phyloP scores from a whole-genome alignment of 2,888 invertebrate species.

The Napeogenes sylphis region DNA sequence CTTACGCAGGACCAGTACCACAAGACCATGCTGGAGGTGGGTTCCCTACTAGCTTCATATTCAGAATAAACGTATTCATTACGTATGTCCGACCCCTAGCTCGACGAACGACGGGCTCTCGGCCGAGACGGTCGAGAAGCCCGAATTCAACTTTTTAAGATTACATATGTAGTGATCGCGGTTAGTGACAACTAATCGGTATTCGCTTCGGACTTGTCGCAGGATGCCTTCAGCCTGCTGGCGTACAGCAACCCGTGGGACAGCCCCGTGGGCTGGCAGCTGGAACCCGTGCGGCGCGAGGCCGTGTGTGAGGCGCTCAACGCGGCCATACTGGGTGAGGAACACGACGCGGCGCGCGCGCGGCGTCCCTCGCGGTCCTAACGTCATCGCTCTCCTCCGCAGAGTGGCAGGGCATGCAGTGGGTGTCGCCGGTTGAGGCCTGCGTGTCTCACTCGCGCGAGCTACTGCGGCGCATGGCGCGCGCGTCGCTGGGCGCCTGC shows the following conservation, averaged over 20 bases:
- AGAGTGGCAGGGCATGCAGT: constrained; percentile 94
- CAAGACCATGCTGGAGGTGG: constrained; percentile 94
- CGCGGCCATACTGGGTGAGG: constrained; percentile 95
- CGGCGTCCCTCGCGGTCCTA: neutral
- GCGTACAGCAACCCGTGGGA: constrained; percentile 99
- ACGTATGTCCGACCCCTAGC: no score
- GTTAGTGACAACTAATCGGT: no score
- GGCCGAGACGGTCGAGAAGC: no score
- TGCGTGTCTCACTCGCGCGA: constrained; percentile 94
- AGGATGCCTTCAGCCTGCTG: constrained; percentile 98
- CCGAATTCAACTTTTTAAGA: no score
- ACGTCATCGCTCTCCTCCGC: constrained; percentile 27
- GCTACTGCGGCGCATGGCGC: constrained; percentile 93
- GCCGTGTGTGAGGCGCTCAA: constrained; percentile 96
- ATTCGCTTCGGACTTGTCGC: constrained; percentile 34
- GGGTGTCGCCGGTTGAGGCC: constrained; percentile 94
- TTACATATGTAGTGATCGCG: no score
- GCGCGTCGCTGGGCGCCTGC: constrained; percentile 92
- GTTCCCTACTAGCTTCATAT: constrained; percentile 17
- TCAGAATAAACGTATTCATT: neutral
- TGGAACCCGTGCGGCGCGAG: constrained; percentile 96
- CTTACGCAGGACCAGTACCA: constrained; percentile 89
- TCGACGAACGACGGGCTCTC: no score
- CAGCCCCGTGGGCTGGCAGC: constrained; percentile 97
- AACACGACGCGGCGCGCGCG: neutral